Base-by-base conservation (phyloP, 2,888 invertebrate genomes). In the Sinelater perroti region DNA sequence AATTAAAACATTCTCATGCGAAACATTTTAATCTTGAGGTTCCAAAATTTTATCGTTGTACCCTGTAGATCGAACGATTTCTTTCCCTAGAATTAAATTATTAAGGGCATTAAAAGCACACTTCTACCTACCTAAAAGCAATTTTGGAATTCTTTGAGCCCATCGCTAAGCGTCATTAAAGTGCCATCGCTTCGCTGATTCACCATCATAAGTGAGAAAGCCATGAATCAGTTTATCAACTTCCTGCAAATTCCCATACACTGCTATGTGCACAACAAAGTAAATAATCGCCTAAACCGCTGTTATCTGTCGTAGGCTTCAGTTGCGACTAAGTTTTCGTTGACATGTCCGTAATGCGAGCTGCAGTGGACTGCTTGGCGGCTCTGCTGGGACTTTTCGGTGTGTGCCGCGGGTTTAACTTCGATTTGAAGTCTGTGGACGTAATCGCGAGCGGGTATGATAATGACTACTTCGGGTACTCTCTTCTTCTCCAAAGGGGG, bases 391-490 rank as follows among this genome's bases (percentile, higher is more conserved):
- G n/a, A n/a, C n/a, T n/a, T n/a, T n/a, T n/a, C n/a, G n/a, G n/a
- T 6, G 33, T 16, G 8, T 10, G 42, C 35, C 6, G 14, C 24
- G 16, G 45, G 21, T 55, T 55, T 28, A 60, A 60, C 46, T 60
- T 60, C 8, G 59, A 60, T 42, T 51, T 51, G 35, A 38, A 46
- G 46, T 60, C 46, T 46, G 38, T 55, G 2, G 46, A 60, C 21
- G 26, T 60, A 13, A 40, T 60, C 13, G 17, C 13, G 2, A 38
- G 30, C 26, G 33, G 16, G 14, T 16, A 33, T 55, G 21, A 11
- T 8, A 11, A 38, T 7, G 24, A 33, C n/a, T 54, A 62, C 53
- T 65, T 65, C 44, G 65, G 65, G 16, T 63, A 58, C 46, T 54
- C 63, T 0, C 54, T 65, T 17, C 49, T 63, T 6, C 35, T 65